A percentile compares a stretch with the other conserved stretches of the same genome.
Evolutionary conservation across 2,888 invertebrate species (phyloP).

Genomic region (Dichetophora obliterata): DNA sequence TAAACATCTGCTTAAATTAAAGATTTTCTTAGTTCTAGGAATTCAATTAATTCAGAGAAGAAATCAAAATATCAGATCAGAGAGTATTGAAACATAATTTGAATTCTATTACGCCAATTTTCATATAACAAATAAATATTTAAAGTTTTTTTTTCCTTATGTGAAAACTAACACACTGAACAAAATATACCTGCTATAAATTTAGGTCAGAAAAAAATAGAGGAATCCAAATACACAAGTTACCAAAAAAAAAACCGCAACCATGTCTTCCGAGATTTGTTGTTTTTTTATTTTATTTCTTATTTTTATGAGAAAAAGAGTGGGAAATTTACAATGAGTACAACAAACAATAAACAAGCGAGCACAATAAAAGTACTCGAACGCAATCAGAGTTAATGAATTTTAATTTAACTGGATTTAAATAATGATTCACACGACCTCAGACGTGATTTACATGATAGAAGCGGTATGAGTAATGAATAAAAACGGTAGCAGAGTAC

Average conservation of each 20-base stretch:
- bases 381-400: not conserved
- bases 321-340: slow-evolving; percentile 18
- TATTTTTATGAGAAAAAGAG: not conserved
- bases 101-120: no score
- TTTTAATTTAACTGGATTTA: slow-evolving; percentile 26
- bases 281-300: not conserved
- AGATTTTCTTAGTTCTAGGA: no score
- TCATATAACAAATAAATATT: no score
- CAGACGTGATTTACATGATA: not conserved
- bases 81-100: no score
- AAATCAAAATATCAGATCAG: no score
- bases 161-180: no score
- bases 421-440: slow-evolving; percentile 4
- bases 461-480: no score
- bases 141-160: no score
- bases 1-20: no score
- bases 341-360: not conserved
- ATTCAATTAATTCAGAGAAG: no score
- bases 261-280: slow-evolving; percentile 42
- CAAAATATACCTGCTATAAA: no score
- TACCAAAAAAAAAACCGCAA: slow-evolving; percentile 42
- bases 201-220: slow-evolving; percentile 13
- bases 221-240: not conserved
- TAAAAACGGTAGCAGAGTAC: no score
- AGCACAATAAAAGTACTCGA: not conserved